These are phyloP conservation scores for Ceryle rudis DNA, from an alignment of 2,797 vertebrate genomes.

Conservation along the genomic window DNA sequence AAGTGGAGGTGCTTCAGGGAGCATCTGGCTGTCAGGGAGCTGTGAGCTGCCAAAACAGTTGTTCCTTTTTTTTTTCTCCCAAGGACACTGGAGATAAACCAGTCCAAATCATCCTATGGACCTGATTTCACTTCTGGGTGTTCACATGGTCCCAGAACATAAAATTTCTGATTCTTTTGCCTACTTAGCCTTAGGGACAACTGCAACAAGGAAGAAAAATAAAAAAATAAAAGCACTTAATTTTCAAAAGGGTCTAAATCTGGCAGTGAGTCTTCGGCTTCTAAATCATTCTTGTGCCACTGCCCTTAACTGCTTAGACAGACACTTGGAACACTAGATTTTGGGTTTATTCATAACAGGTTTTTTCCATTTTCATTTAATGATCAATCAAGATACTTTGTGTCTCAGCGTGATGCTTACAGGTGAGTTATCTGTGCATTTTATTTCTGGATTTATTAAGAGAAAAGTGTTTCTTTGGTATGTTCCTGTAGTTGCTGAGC, in stretches of 20 bases:
- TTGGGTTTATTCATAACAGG: rapidly evolving
- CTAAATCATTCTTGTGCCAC: neutral
- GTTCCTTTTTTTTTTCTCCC: neutral
- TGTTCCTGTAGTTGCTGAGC: neutral
- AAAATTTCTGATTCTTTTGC: neutral
- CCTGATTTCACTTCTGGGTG: neutral
- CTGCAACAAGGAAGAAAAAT: neutral
- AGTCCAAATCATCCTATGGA: neutral
- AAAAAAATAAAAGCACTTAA: neutral
- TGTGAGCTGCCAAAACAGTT: neutral
- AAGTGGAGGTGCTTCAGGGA: neutral
- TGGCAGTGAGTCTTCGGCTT: neutral
- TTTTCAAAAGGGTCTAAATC: neutral
- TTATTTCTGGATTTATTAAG: neutral
- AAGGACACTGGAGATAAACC: neutral
- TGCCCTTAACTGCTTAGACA: neutral
- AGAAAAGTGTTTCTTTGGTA: neutral
- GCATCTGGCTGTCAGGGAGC: neutral
- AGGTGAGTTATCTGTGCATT: rapidly evolving
- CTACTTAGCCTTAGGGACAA: neutral
- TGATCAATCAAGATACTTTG: neutral
- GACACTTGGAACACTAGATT: neutral
- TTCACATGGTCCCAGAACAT: neutral
- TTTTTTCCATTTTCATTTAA: neutral
- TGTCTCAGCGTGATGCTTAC: neutral